Evolutionary conservation across 2,888 invertebrate species (phyloP).

Genomic region (Physocephala rufipes): DNA sequence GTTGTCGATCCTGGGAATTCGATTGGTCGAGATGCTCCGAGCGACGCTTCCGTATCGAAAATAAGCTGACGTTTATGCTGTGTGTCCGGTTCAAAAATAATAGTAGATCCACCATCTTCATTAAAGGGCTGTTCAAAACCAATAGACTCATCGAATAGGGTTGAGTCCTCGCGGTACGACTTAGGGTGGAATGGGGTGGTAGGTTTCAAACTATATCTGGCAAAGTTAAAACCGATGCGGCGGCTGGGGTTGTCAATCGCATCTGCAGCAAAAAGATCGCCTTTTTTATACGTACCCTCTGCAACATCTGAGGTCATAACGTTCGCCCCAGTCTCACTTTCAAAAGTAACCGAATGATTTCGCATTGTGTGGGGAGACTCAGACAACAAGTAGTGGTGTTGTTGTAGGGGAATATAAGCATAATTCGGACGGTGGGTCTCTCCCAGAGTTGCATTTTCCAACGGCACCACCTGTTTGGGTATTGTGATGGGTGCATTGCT

Average conservation of each 20-base stretch:
- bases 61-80: constrained; percentile 59
- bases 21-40: constrained; percentile 53
- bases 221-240: constrained; percentile 64
- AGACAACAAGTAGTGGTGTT: constrained; percentile 37
- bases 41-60: constrained; percentile 55
- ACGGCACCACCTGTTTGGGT: constrained; percentile 58
- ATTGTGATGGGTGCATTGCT: constrained; percentile 56
- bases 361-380: constrained; percentile 51
- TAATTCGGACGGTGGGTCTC: constrained; percentile 55
- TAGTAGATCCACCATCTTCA: constrained; percentile 51
- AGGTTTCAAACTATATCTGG: constrained; percentile 61
- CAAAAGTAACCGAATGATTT: constrained; percentile 55
- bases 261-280: constrained; percentile 44
- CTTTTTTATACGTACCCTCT: constrained; percentile 44
- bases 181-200: constrained; percentile 64
- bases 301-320: constrained; percentile 54
- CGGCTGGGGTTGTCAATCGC: constrained; percentile 60
- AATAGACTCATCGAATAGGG: constrained; percentile 57
- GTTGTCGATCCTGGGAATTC: constrained; percentile 62
- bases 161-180: constrained; percentile 64
- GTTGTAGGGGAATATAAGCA: constrained; percentile 60
- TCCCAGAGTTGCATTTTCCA: constrained; percentile 52
- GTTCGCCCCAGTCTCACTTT: constrained; percentile 52
- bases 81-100: constrained; percentile 53
- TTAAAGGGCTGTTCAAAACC: constrained; percentile 58